A percentile compares a stretch with the other conserved stretches of the same genome.
phyloP scores from a whole-genome alignment of 2,113 vertebrate species.

The Xyrauchen texanus region DNA sequence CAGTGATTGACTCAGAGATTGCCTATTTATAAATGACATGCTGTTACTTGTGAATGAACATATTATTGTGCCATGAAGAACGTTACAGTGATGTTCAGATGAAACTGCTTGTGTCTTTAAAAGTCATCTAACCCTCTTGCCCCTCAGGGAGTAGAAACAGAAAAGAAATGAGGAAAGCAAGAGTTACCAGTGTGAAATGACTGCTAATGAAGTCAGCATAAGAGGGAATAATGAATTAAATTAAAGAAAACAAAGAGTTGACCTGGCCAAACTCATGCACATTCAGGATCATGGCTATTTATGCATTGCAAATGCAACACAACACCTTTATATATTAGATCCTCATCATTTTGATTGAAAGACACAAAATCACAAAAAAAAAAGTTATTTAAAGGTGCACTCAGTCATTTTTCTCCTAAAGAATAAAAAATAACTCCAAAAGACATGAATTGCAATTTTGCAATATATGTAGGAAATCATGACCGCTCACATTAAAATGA shows the following conservation, averaged over 20 bases:
- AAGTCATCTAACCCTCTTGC: slow-evolving; percentile 44
- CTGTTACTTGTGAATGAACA: too few relatives aligned
- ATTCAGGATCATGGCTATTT: not conserved
- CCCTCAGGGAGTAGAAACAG: slow-evolving; percentile 69
- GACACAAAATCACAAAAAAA: too few relatives aligned
- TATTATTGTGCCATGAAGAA: too few relatives aligned
- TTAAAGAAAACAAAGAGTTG: slow-evolving; percentile 63
- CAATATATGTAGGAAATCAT: too few relatives aligned
- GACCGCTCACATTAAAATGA: too few relatives aligned
- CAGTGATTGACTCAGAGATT: too few relatives aligned
- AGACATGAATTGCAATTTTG: too few relatives aligned
- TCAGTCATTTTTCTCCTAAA: too few relatives aligned
- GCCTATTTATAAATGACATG: slow-evolving; percentile 1
- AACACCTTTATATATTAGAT: not conserved
- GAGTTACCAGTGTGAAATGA: slow-evolving; percentile 79
- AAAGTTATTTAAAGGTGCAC: too few relatives aligned
- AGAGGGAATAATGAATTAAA: slow-evolving; percentile 80
- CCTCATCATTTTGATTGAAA: too few relatives aligned
- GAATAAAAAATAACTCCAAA: too few relatives aligned
- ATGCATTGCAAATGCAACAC: not conserved
- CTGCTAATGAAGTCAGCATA: slow-evolving; percentile 82
- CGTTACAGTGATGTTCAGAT: slow-evolving; percentile 17
- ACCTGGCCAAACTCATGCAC: not conserved
- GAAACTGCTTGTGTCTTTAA: slow-evolving; percentile 68
- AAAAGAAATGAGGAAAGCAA: slow-evolving; percentile 61